Base-by-base conservation (phyloP, 2,113 vertebrate species). In the Leptobrachium leishanense region DNA sequence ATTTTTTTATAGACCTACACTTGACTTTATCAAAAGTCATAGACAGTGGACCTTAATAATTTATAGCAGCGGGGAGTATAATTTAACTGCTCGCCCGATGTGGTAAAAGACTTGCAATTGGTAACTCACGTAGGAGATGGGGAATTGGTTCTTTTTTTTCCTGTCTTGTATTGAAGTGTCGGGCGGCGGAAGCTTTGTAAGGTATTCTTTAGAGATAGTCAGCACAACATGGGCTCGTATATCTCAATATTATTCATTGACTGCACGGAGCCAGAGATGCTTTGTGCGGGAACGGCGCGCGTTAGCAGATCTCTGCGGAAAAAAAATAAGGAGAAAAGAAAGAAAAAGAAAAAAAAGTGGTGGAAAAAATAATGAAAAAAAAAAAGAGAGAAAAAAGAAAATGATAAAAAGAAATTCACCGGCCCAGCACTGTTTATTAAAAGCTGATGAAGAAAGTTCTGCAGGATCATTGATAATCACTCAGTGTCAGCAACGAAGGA, bases 11-110 rank as follows among this genome's bases (percentile, higher is more conserved):
- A 39, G 69, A 71, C 69, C 46, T 71, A 53, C 46, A 54, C 46
- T 71, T 71, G 46, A 71, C 46, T 71, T 71, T 54, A 54, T 71
- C 20, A 71, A 71, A 71, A 54, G 46, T 71, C 69, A 53, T 71
- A 71, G 69, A 39, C 7, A 53, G 44, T 71, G 46, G 31, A 39
- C 20, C n/a, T 71, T 40, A 5, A 39, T 71, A 71, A 71, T 71
- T 54, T 43, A 40, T 53, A 54, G 46, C 69, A 31, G 20, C 31
- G 11, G 69, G 69, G 31, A 15, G 54, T 71, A 71, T 50, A 39
- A 54, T 54, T 71, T 71, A 71, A 71, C 69, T 44, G 31, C 69
- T 71, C 39, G 44, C 69, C 46, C 54, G 46, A 20, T 71, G 69
- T 53, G 69, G 44, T 71, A 71, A 71, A 71, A 71, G 69, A 8